phyloP scores from a whole-genome alignment of 2,113 vertebrate species.

The Bujurquina vittata region DNA sequence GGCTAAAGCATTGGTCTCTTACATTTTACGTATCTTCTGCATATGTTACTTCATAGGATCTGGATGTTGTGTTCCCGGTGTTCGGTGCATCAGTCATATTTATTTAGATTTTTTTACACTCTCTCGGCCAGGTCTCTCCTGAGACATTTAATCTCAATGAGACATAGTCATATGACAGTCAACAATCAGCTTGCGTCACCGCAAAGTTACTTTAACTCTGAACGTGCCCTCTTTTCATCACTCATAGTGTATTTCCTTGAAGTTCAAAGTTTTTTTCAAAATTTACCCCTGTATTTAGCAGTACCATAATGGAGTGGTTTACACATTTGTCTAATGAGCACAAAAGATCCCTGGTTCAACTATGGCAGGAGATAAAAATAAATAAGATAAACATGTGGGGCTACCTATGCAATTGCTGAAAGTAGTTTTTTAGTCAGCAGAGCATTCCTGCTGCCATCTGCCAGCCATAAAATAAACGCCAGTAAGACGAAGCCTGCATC shows the following conservation, averaged over 20 bases:
- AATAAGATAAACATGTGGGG: too few species aligned
- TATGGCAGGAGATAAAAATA: too few species aligned
- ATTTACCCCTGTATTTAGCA: background rate
- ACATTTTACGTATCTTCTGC: too few species aligned
- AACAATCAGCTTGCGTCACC: background rate
- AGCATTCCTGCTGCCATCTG: background rate
- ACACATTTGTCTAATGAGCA: background rate
- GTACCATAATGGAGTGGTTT: background rate
- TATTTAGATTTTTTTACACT: background rate
- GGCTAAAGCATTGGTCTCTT: background rate
- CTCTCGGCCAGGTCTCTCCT: background rate
- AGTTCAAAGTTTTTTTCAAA: background rate
- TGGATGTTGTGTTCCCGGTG: background rate
- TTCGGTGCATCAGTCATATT: background rate
- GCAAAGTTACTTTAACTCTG: background rate
- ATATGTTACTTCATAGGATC: background rate
- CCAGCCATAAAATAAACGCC: background rate
- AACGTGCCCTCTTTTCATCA: background rate
- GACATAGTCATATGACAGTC: background rate
- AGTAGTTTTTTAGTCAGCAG: background rate
- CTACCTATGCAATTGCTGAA: too few species aligned
- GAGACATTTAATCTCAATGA: background rate
- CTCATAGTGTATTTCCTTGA: background rate
- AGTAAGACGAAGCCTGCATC: background rate
- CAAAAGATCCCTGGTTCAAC: background rate